phyloP scores from a whole-genome alignment of 2,888 invertebrate species.

The Agrilus mali region DNA sequence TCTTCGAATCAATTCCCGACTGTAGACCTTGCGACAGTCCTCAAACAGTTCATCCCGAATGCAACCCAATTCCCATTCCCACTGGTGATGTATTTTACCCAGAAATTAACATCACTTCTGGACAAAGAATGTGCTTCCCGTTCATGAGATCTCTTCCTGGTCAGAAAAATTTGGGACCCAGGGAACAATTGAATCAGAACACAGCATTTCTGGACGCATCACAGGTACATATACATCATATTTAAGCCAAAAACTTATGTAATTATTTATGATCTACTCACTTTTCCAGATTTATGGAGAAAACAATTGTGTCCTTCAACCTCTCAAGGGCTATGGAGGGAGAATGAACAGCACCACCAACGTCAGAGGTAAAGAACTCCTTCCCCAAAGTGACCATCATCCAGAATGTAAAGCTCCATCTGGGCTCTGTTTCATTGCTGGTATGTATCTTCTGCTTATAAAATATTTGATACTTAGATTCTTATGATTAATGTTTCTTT shows the following conservation, averaged over 20 bases:
- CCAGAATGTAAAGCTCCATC: conserved; percentile 81
- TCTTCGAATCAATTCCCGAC: conserved; percentile 81
- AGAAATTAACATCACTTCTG: conserved; percentile 70
- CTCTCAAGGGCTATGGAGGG: conserved; percentile 68
- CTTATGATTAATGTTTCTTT: background rate
- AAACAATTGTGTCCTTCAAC: conserved; percentile 65
- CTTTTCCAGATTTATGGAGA: conserved; percentile 62
- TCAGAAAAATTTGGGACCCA: conserved; percentile 73
- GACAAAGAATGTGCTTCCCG: conserved; percentile 79
- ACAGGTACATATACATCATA: conserved; percentile 30
- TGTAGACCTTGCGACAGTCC: conserved; percentile 82
- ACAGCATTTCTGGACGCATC: conserved; percentile 82
- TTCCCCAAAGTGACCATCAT: conserved; percentile 66
- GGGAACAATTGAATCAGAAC: conserved; percentile 91
- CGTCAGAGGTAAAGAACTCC: conserved; percentile 59
- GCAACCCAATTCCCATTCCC: conserved; percentile 85
- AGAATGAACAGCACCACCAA: conserved; percentile 69
- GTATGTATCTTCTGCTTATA: conserved; percentile 28
- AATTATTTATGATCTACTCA: conserved; percentile 10
- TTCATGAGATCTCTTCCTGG: conserved; percentile 91
- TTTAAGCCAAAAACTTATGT: background rate
- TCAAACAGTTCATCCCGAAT: conserved; percentile 82
- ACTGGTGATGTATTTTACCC: conserved; percentile 83
- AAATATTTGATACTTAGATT: background rate
- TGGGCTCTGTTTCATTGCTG: conserved; percentile 78